Conservation (phyloP, 2,888 invertebrate species). For the Bellardia bayeri region DNA sequence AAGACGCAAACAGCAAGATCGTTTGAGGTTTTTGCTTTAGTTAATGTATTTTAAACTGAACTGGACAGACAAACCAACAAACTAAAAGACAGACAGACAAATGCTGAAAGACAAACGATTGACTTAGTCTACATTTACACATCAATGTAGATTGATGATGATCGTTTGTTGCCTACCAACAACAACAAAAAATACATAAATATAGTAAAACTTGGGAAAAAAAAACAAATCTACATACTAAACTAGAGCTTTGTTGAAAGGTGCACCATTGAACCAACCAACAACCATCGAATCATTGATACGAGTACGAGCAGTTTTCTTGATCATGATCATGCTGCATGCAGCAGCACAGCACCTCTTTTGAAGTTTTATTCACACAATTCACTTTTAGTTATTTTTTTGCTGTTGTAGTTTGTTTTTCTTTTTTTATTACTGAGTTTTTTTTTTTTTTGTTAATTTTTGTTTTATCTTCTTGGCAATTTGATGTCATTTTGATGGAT, state of each 20-base stretch:
- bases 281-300: conserved; percentile 48
- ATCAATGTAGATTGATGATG: conserved; percentile 70
- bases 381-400: conserved; percentile 58
- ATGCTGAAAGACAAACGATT: conserved; percentile 61
- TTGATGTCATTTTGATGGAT: conserved; percentile 78
- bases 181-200: background rate
- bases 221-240: conserved; percentile 64
- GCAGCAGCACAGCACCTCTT: conserved; percentile 66
- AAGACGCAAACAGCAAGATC: conserved; percentile 35
- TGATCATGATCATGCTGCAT: conserved; percentile 50
- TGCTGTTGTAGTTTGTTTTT: conserved; percentile 22
- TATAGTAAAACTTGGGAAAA: conserved; percentile 15
- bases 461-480: conserved; percentile 61
- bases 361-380: conserved; percentile 69
- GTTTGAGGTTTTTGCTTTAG: conserved; percentile 16
- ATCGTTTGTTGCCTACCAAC: conserved; percentile 52
- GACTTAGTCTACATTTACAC: conserved; percentile 72
- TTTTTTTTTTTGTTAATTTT: conserved; percentile 23
- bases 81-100: conserved; percentile 6
- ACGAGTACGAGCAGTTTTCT: conserved; percentile 36
- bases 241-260: conserved; percentile 62
- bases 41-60: conserved; percentile 32
- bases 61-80: conserved; percentile 9
- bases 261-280: conserved; percentile 36
- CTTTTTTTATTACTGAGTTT: conserved; percentile 4